Evolutionary conservation across 1,140 invertebrate genomes (phyloP).

Genomic region (Drosophila jambulina): DNA sequence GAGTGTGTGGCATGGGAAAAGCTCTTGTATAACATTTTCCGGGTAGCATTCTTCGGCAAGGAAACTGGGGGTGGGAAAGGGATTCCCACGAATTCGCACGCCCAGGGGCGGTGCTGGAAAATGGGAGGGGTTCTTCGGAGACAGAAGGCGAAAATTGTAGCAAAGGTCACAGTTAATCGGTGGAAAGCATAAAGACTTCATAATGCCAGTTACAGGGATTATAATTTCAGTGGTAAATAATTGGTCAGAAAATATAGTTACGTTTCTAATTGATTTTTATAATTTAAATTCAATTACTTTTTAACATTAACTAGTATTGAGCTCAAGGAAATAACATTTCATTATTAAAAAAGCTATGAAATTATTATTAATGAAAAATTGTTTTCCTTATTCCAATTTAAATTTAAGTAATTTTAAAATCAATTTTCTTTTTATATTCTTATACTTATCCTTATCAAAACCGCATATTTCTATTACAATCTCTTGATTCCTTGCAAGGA

Average conservation of each 20-base stretch:
- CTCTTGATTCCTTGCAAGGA: not conserved
- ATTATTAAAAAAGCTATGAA: not conserved
- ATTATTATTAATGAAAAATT: not conserved
- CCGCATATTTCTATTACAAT: not conserved
- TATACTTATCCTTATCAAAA: not conserved
- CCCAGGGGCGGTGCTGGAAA: slow-evolving; percentile 31
- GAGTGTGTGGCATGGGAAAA: slow-evolving; percentile 48
- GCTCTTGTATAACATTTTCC: slow-evolving; percentile 65
- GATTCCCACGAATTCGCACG: slow-evolving; percentile 38
- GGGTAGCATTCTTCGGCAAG: slow-evolving; percentile 16
- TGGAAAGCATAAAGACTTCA: not conserved
- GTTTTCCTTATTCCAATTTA: too few species aligned
- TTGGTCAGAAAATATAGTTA: too few species aligned
- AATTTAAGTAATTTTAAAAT: not conserved
- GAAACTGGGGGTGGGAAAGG: slow-evolving; percentile 18
- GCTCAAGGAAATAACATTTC: not conserved
- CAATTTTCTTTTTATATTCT: too few species aligned
- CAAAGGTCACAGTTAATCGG: slow-evolving; percentile 4
- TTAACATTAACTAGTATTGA: not conserved
- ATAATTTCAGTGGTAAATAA: too few species aligned
- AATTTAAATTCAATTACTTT: not conserved
- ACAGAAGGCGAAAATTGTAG: not conserved
- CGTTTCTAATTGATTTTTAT: too few species aligned
- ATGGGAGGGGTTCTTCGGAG: not conserved
- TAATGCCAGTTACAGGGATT: too few species aligned